These are phyloP conservation scores for Rotaria macrura DNA, from an alignment of 2,888 invertebrate species.

Conservation along the genomic window DNA sequence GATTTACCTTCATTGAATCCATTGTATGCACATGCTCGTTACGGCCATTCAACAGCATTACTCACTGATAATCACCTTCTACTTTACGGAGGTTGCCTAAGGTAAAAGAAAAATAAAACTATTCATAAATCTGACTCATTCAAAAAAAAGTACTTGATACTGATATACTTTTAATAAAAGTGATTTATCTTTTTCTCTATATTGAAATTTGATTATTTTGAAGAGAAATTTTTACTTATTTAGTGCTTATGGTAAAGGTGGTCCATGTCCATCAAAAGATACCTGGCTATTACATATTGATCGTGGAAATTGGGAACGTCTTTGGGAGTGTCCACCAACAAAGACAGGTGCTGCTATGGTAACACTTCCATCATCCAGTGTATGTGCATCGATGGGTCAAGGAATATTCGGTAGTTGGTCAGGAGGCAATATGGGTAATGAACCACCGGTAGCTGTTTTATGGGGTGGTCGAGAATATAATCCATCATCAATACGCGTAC, in stretches of 20 bases:
- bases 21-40: background rate
- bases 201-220: too few relatives aligned
- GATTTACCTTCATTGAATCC: background rate
- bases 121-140: background rate
- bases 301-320: slow-evolving; percentile 4
- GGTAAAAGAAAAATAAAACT: background rate
- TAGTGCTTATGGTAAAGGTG: slow-evolving; percentile 19
- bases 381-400: background rate
- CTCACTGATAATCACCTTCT: background rate
- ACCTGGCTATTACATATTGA: background rate
- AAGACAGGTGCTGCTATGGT: slow-evolving; percentile 6
- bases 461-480: slow-evolving; percentile 1
- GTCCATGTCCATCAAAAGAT: slow-evolving; percentile 12
- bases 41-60: slow-evolving; percentile 16
- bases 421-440: background rate
- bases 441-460: background rate
- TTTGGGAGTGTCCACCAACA: slow-evolving; percentile 11
- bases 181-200: background rate
- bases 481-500: background rate
- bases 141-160: background rate
- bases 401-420: too few relatives aligned
- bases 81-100: background rate
- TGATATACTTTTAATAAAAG: too few relatives aligned
- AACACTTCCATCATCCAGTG: background rate
- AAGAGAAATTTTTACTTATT: background rate